Conservation (phyloP, 2,113 vertebrate species). For the Aphyosemion australe region DNA sequence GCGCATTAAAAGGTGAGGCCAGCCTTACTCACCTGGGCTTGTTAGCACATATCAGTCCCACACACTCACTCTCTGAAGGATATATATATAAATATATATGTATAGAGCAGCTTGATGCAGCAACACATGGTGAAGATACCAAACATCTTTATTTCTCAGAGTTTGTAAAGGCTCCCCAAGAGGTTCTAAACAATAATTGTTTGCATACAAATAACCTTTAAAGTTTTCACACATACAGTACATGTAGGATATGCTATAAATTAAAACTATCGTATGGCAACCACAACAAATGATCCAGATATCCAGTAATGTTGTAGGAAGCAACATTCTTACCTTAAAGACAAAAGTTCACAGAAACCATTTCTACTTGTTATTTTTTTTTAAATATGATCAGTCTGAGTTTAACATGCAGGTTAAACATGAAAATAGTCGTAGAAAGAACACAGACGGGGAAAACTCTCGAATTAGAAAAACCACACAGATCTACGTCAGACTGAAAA, state of each 20-base stretch:
- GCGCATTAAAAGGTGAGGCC: slow-evolving; percentile 81
- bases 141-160: slow-evolving; percentile 12
- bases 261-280: neutral
- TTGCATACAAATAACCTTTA: neutral
- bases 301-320: too few relatives aligned
- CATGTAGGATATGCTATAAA: neutral
- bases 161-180: slow-evolving; percentile 1
- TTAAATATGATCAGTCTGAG: too few relatives aligned
- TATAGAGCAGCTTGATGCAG: slow-evolving; percentile 60
- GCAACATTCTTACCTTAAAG: too few relatives aligned
- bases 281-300: neutral
- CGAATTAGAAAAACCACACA: too few relatives aligned
- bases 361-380: too few relatives aligned
- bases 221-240: neutral
- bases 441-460: too few relatives aligned
- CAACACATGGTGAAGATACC: slow-evolving; percentile 39
- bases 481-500: too few relatives aligned
- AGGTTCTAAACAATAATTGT: slow-evolving; percentile 7
- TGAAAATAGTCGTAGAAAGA: too few relatives aligned
- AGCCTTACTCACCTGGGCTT: slow-evolving; percentile 78
- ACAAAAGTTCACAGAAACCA: too few relatives aligned
- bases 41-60: slow-evolving; percentile 71
- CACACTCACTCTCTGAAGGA: slow-evolving; percentile 54
- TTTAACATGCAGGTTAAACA: too few relatives aligned
- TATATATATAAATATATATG: slow-evolving; percentile 47